These are phyloP conservation scores for Ennomos erosarius DNA, from an alignment of 2,888 invertebrate genomes.

Conservation along the genomic window DNA sequence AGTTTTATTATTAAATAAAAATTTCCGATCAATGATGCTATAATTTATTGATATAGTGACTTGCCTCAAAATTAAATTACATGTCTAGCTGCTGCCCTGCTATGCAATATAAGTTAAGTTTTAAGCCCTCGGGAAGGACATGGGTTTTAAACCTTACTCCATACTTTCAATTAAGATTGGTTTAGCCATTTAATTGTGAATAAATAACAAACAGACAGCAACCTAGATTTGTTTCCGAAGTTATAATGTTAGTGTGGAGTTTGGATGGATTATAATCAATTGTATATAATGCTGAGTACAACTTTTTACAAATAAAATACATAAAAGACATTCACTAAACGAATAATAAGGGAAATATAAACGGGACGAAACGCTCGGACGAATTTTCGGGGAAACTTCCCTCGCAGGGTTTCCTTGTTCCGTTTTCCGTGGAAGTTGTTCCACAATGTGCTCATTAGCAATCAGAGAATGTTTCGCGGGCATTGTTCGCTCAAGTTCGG, in stretches of 20 bases:
- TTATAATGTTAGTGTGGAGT: no score
- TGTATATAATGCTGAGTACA: slow-evolving; percentile 11
- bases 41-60: no score
- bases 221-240: no score
- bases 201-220: no score
- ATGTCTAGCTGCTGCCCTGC: no score
- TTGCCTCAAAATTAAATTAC: neutral
- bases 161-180: no score
- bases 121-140: no score
- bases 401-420: slow-evolving; percentile 57
- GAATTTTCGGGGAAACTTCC: slow-evolving; percentile 53
- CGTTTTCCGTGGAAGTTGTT: slow-evolving; percentile 70
- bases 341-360: slow-evolving; percentile 47
- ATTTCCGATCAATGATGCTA: no score
- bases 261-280: no score
- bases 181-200: no score
- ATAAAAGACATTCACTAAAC: slow-evolving; percentile 28
- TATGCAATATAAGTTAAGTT: no score
- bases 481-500: slow-evolving; percentile 74
- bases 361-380: slow-evolving; percentile 38
- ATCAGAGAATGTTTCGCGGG: slow-evolving; percentile 76
- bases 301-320: slow-evolving; percentile 38
- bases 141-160: neutral
- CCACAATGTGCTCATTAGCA: slow-evolving; percentile 81
- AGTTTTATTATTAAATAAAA: no score